Evolutionary conservation across 2,113 vertebrate species (phyloP).

Genomic region (Psittacus erithacus): DNA sequence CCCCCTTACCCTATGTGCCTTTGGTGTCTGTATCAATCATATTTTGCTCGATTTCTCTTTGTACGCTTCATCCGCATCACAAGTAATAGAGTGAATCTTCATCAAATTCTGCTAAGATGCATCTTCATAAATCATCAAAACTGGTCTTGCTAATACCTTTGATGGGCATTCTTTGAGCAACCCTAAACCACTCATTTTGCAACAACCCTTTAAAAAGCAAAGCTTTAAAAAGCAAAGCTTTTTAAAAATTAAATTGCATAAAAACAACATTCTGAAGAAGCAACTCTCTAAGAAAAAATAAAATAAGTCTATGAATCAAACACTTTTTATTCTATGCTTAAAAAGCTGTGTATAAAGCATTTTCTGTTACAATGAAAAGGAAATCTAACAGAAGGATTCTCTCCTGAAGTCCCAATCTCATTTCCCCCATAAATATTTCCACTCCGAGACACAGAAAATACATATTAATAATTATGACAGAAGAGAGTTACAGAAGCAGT

Average conservation of each 20-base stretch:
- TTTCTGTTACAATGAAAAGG: background rate
- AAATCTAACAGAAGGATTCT: background rate
- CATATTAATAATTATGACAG: background rate
- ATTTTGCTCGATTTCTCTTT: background rate
- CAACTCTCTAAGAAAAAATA: background rate
- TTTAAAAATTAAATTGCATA: background rate
- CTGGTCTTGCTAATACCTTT: background rate
- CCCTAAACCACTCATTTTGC: background rate
- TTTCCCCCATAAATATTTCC: background rate
- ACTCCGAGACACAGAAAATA: background rate
- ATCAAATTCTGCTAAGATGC: background rate
- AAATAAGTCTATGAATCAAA: background rate
- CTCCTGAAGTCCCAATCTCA: background rate
- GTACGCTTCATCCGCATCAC: background rate
- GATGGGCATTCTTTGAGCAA: background rate
- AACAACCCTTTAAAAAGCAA: background rate
- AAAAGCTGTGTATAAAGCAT: background rate
- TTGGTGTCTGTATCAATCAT: background rate
- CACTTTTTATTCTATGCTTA: background rate
- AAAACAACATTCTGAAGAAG: background rate
- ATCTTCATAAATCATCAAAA: background rate
- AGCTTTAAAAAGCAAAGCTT: background rate
- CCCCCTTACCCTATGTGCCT: background rate
- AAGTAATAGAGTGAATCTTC: background rate
- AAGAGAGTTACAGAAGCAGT: background rate